These are phyloP conservation scores for Mormyrus proboscirostris DNA, from an alignment of 2,797 vertebrate genomes.

Conservation along the genomic window DNA sequence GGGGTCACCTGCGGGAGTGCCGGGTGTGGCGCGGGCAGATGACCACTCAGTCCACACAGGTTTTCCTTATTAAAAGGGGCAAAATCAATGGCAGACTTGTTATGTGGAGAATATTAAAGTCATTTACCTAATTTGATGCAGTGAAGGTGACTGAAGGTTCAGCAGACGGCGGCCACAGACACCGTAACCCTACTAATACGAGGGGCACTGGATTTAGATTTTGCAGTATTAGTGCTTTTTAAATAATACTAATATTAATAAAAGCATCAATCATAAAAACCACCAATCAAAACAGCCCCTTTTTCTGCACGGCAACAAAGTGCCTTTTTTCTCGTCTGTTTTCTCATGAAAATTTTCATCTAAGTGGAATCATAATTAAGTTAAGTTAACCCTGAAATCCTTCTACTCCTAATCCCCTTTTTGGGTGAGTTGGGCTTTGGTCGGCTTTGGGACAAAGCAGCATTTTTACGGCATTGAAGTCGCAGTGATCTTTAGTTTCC, in stretches of 20 bases:
- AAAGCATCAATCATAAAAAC: background rate
- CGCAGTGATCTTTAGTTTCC: background rate
- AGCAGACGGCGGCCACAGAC: constrained; percentile 21
- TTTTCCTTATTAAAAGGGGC: constrained; percentile 32
- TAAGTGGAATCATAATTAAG: background rate
- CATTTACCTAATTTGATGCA: constrained; percentile 34
- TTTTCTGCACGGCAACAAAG: background rate
- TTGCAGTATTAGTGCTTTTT: background rate
- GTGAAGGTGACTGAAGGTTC: constrained; percentile 37
- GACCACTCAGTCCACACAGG: background rate
- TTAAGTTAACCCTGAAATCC: background rate
- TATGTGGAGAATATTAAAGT: constrained; percentile 30
- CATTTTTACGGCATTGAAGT: background rate
- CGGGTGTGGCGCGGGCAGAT: background rate
- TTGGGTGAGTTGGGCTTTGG: background rate
- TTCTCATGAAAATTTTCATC: background rate
- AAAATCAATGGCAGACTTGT: constrained; percentile 38
- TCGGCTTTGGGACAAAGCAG: background rate
- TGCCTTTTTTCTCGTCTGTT: background rate
- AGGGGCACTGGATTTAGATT: background rate
- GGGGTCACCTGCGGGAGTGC: background rate
- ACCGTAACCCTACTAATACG: background rate
- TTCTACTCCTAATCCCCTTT: background rate
- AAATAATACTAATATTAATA: background rate
- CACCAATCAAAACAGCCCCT: background rate